Conservation (phyloP, 2,888 invertebrate species). For the Nomada flava region DNA sequence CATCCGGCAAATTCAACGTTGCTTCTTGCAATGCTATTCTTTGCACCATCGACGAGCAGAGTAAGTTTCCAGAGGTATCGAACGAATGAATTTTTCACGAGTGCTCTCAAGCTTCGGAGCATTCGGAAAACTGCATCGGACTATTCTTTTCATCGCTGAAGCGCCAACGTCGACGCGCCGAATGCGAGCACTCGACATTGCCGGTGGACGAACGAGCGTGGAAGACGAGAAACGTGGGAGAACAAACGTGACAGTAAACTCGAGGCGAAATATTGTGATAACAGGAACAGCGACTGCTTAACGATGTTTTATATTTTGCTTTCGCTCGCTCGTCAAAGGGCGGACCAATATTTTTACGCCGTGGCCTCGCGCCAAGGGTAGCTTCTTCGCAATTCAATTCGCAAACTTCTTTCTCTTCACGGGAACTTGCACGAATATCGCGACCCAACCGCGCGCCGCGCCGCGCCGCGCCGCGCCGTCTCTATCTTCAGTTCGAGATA, state of each 20-base stretch:
- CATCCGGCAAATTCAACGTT: not conserved
- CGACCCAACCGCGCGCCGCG: too few relatives aligned
- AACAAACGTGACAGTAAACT: not conserved
- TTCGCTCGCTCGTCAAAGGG: too few relatives aligned
- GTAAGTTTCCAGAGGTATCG: not conserved
- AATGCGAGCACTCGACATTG: not conserved
- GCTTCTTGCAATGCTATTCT: too few relatives aligned
- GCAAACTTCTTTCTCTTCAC: too few relatives aligned
- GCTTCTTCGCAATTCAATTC: too few relatives aligned
- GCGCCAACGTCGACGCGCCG: not conserved
- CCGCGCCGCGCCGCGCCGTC: not conserved
- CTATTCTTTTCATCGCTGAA: not conserved
- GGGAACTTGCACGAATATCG: too few relatives aligned
- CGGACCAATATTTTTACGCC: too few relatives aligned
- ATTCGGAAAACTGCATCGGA: not conserved
- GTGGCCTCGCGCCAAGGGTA: too few relatives aligned
- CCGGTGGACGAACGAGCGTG: too few relatives aligned
- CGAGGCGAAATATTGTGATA: constrained; percentile 6
- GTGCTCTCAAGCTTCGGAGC: constrained; percentile 1
- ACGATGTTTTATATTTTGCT: too few relatives aligned
- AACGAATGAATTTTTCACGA: constrained; percentile 11
- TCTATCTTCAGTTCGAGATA: not conserved
- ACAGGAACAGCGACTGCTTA: not conserved
- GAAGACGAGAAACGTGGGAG: too few relatives aligned
- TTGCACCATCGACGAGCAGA: too few relatives aligned